Base-by-base conservation (phyloP, 2,888 invertebrate genomes). In the Sepioteuthis lessoniana region DNA sequence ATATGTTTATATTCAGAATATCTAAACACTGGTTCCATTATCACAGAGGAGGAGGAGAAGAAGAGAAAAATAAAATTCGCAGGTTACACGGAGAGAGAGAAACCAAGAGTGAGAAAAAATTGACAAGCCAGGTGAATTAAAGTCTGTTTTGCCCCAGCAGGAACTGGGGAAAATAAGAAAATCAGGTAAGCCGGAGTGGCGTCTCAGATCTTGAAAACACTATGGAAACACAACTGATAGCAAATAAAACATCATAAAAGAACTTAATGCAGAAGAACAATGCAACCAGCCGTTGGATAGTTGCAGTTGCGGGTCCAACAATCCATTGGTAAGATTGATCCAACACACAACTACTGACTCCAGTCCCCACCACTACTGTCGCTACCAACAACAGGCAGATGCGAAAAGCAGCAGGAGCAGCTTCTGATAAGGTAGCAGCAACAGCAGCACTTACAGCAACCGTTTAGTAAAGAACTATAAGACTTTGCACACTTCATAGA, bases 271-370 rank as follows among this genome's bases (percentile, higher is more conserved):
- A n/a, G n/a, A 13, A 76, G 76, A 76, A 76, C n/a, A 76, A 76
- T n/a, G n/a, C 76, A 25, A 55, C 55, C 55, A 55, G 55, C 55
- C 55, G 55, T 76, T 76, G 76, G 76, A 76, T 76, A 76, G 76
- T 76, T n/a, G 35, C 19, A 76, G 76, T 76, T 76, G 76, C 76
- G n/a, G 76, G 76, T n/a, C 76, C 76, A 76, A 76, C 76, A n/a
- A 76, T 76, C 76, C 76, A 76, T 76, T 76, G 76, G 76, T 76
- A n/a, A 35, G n/a, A 76, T 76, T 76, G 76, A 76, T 76, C 76
- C 76, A 76, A 35, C 10, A 19, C 76, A 76, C n/a, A 76, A 25
- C 76, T n/a, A 76, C 55, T 55, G 76, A 76, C 76, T 76, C 76
- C 76, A 35, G n/a, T 76, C n/a, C 1, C n/a, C 10, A n/a, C 76